Evolutionary conservation across 2,113 vertebrate species (phyloP).

Genomic region (Apus apus): DNA sequence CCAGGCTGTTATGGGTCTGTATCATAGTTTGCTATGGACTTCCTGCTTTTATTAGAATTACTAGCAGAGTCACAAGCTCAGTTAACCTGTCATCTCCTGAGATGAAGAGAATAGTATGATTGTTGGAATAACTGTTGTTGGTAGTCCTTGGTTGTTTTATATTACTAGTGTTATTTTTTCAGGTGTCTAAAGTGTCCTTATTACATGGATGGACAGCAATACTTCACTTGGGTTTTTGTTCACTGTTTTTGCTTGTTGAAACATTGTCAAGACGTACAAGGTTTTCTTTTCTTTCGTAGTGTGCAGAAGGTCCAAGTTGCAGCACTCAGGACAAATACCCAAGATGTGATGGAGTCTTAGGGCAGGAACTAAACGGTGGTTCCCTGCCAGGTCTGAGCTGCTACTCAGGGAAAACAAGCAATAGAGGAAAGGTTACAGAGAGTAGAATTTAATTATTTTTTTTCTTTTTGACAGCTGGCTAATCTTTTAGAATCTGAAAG

Average conservation of each 20-base stretch:
- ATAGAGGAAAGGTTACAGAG: background rate
- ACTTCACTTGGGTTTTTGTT: background rate
- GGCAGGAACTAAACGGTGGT: background rate
- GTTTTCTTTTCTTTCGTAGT: background rate
- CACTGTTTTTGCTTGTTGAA: background rate
- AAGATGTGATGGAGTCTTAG: background rate
- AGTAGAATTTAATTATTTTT: background rate
- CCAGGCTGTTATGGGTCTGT: rapidly evolving
- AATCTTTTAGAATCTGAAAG: conserved; percentile 63
- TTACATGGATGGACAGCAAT: background rate
- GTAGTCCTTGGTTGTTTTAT: background rate
- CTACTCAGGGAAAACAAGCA: background rate
- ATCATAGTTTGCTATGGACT: background rate
- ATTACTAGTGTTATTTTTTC: background rate
- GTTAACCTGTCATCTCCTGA: background rate
- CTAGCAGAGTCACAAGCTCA: background rate
- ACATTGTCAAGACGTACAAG: background rate
- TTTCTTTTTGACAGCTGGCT: conserved; percentile 53
- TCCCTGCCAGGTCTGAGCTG: background rate
- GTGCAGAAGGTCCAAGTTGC: background rate
- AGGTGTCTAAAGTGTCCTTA: background rate
- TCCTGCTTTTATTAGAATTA: background rate
- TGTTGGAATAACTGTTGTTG: background rate
- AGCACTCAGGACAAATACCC: background rate
- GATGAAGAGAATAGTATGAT: background rate